These are phyloP conservation scores for Exephanes ischioxanthus DNA, from an alignment of 2,888 invertebrate species.

Conservation along the genomic window DNA sequence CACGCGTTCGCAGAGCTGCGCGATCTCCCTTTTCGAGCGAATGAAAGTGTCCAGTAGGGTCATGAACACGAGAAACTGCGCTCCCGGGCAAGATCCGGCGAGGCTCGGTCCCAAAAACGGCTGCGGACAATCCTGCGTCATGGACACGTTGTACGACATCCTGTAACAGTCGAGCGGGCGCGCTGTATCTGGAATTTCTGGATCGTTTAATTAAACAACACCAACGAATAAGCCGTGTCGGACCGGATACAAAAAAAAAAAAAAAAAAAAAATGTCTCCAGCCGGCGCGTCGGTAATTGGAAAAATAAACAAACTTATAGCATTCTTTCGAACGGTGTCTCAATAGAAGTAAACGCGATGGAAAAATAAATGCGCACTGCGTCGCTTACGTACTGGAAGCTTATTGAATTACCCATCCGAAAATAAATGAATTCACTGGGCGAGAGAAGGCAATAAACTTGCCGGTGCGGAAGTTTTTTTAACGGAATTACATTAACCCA, in stretches of 20 bases:
- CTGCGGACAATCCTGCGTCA: slow-evolving; percentile 85
- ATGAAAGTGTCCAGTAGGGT: slow-evolving; percentile 88
- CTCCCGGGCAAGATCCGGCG: slow-evolving; percentile 86
- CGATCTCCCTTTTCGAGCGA: slow-evolving; percentile 81
- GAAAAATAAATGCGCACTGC: not conserved
- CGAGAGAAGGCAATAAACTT: not conserved
- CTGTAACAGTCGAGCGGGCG: slow-evolving; percentile 62
- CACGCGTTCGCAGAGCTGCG: slow-evolving; percentile 87
- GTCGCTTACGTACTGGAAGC: no score
- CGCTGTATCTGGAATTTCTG: not conserved
- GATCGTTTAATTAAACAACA: not conserved
- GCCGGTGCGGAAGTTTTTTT: not conserved
- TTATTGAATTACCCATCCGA: not conserved
- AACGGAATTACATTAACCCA: not conserved
- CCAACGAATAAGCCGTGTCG: not conserved
- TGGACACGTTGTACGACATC: slow-evolving; percentile 79
- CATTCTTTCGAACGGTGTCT: not conserved
- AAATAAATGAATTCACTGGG: not conserved
- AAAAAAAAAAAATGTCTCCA: not conserved
- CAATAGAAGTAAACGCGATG: not conserved
- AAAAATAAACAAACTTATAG: not conserved
- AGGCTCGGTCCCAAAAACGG: slow-evolving; percentile 87
- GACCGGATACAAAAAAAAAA: not conserved
- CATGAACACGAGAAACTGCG: slow-evolving; percentile 89
- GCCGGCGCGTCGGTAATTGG: not conserved